These are phyloP conservation scores for Cephalotes varians DNA, from an alignment of 2,888 invertebrate species.

Conservation along the genomic window DNA sequence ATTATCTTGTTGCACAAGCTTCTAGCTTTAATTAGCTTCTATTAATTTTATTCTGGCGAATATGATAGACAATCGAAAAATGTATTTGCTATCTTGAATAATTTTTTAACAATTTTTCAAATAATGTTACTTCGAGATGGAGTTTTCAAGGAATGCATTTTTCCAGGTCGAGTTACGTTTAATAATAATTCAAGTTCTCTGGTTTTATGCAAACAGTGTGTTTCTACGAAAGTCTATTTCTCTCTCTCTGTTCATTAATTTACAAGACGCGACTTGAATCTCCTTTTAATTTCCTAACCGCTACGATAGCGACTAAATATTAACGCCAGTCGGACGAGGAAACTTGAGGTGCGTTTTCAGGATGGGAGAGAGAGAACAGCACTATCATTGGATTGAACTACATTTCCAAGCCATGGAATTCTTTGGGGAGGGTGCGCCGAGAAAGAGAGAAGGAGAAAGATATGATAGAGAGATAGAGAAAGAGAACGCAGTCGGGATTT, in stretches of 20 bases:
- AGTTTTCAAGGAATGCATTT: not conserved
- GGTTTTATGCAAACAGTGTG: conserved; percentile 6
- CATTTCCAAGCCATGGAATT: conserved; percentile 45
- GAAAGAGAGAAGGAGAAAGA: conserved; percentile 14
- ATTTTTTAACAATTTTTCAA: conserved; percentile 8
- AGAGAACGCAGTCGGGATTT: conserved; percentile 59
- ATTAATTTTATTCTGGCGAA: not conserved
- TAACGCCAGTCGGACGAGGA: conserved; percentile 34
- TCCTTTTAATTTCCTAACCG: conserved; percentile 52
- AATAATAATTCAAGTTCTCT: conserved; percentile 11
- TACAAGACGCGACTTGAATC: conserved; percentile 33
- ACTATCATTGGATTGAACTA: conserved; percentile 49
- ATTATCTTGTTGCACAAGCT: not conserved
- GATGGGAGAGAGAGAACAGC: conserved; percentile 40
- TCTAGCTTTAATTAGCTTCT: no score
- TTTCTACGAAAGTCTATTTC: conserved; percentile 4
- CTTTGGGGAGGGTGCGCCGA: conserved; percentile 25
- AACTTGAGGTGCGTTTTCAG: conserved; percentile 45
- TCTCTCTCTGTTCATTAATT: conserved; percentile 40
- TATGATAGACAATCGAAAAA: not conserved
- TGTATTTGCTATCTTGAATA: not conserved
- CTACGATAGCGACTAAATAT: conserved; percentile 48
- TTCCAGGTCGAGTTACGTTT: not conserved
- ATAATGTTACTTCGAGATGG: not conserved
- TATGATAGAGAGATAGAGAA: not conserved